Evolutionary conservation across 2,113 vertebrate species (phyloP).

Genomic region (Tichodroma muraria): DNA sequence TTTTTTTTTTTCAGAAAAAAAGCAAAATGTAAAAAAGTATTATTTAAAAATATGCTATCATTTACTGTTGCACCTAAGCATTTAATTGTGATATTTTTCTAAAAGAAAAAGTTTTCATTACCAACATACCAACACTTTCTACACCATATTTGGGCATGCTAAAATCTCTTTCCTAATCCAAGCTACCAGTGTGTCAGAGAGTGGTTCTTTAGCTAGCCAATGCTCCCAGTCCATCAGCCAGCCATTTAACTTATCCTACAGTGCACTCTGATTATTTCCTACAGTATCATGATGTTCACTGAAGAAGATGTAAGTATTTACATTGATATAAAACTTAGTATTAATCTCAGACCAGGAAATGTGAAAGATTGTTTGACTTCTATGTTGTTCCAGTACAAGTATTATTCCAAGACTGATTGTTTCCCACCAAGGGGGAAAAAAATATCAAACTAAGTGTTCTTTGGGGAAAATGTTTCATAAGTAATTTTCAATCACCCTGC

Average conservation of each 20-base stretch:
- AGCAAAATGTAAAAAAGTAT: background rate
- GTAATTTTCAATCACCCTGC: background rate
- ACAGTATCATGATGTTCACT: background rate
- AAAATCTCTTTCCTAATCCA: background rate
- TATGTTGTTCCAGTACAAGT: background rate
- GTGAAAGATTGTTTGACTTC: background rate
- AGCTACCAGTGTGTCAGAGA: background rate
- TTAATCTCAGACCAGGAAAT: background rate
- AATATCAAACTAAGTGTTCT: background rate
- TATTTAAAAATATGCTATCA: background rate
- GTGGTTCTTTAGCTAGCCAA: background rate
- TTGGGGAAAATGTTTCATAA: background rate
- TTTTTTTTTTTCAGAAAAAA: background rate
- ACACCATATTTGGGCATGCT: background rate
- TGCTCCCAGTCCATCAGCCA: background rate
- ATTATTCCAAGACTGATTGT: background rate
- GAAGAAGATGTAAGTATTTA: background rate
- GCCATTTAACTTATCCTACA: background rate
- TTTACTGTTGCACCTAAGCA: background rate
- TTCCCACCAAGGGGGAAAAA: background rate
- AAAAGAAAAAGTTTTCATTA: background rate
- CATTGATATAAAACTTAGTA: background rate
- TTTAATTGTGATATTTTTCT: background rate
- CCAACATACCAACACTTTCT: background rate
- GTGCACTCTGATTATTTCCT: background rate